phyloP scores from a whole-genome alignment of 2,113 vertebrate genomes.

The Monopterus albus region DNA sequence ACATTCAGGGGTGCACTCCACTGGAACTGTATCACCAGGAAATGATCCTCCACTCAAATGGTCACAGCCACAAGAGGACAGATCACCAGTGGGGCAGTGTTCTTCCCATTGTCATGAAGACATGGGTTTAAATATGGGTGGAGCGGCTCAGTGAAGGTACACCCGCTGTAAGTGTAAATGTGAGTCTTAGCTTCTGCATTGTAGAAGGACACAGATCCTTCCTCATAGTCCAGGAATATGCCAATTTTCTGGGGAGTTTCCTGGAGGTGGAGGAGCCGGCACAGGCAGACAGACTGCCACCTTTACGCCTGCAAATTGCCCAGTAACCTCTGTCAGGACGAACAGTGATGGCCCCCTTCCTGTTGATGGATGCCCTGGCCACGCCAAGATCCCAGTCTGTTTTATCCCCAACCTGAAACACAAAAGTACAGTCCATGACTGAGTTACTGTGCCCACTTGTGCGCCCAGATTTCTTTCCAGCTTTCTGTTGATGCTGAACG shows the following conservation, averaged over 20 bases:
- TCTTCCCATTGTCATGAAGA: constrained; percentile 52
- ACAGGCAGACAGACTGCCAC: constrained; percentile 53
- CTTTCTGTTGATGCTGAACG: too few relatives aligned
- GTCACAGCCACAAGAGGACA: constrained; percentile 27
- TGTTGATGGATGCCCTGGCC: constrained; percentile 66
- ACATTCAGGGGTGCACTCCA: too few relatives aligned
- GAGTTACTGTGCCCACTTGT: too few relatives aligned
- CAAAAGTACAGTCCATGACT: not conserved
- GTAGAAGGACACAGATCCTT: constrained; percentile 83
- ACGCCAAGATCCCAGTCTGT: constrained; percentile 74
- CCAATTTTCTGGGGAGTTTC: constrained; percentile 76
- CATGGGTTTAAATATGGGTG: constrained; percentile 84
- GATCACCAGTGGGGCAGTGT: constrained; percentile 57
- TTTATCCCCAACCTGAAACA: constrained; percentile 68
- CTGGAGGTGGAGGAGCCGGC: constrained; percentile 57
- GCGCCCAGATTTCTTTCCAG: too few relatives aligned
- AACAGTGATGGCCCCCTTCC: constrained; percentile 63
- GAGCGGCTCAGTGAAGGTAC: constrained; percentile 79
- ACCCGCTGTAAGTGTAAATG: constrained; percentile 80
- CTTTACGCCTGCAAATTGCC: constrained; percentile 53
- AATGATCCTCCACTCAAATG: too few relatives aligned
- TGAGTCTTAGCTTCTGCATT: constrained; percentile 62
- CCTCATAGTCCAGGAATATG: constrained; percentile 84
- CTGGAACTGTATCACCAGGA: too few relatives aligned
- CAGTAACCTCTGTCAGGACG: constrained; percentile 69